These are phyloP conservation scores for Agrochola lota DNA, from an alignment of 2,888 invertebrate genomes.

Conservation along the genomic window DNA sequence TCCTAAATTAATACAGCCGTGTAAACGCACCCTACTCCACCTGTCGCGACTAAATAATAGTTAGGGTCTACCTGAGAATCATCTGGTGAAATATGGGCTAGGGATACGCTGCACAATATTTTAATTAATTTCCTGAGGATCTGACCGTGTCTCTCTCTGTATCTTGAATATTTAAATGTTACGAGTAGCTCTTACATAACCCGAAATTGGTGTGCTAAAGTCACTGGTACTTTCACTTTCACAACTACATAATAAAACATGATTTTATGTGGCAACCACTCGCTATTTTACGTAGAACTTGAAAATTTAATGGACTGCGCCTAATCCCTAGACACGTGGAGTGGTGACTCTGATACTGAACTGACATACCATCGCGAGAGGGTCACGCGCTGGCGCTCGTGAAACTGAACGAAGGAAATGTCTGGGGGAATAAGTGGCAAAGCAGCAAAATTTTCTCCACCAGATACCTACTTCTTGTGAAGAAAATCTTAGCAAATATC, in stretches of 20 bases:
- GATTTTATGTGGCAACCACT: not conserved
- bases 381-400: not conserved
- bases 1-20: slow-evolving; percentile 42
- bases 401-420: slow-evolving; percentile 13
- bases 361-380: not conserved
- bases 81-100: slow-evolving; percentile 38
- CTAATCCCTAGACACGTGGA: not conserved
- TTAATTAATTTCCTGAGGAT: slow-evolving; percentile 42
- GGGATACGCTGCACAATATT: slow-evolving; percentile 18
- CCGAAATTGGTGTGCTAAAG: not conserved
- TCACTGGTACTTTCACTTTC: not conserved
- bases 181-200: not conserved
- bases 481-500: not conserved
- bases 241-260: not conserved
- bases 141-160: not conserved
- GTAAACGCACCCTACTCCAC: slow-evolving; percentile 42
- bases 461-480: too few species aligned
- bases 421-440: not conserved
- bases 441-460: too few species aligned
- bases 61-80: slow-evolving; percentile 26
- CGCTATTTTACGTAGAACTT: not conserved
- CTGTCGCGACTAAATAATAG: slow-evolving; percentile 54
- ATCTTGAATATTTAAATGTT: slow-evolving; percentile 17
- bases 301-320: not conserved
- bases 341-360: slow-evolving; percentile 17